Evolutionary conservation across 2,797 vertebrate species (phyloP).

Genomic region (Lophotriccus pileatus): DNA sequence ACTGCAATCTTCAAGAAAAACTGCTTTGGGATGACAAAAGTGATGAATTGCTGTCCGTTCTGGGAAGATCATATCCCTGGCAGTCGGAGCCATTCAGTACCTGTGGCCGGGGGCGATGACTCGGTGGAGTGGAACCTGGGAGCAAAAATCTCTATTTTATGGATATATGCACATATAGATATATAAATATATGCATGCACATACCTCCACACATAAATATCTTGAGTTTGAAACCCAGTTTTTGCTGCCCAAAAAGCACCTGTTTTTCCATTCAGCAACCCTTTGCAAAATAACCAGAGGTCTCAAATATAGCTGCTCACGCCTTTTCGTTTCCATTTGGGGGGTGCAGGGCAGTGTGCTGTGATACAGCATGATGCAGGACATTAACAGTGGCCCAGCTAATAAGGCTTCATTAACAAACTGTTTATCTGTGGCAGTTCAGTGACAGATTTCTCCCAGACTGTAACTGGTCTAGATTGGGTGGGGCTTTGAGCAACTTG

Average conservation of each 20-base stretch:
- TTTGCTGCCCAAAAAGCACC: neutral
- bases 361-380: neutral
- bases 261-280: neutral
- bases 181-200: fast-evolving
- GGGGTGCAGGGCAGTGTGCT: neutral
- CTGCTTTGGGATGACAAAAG: neutral
- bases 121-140: neutral
- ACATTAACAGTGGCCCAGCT: no score
- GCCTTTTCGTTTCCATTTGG: neutral
- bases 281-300: neutral
- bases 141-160: neutral
- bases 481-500: neutral
- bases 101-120: neutral
- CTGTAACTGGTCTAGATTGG: neutral
- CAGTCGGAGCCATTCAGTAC: fast-evolving
- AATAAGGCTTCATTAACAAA: neutral
- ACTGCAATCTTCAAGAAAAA: neutral
- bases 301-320: neutral
- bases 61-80: neutral
- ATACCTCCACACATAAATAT: neutral
- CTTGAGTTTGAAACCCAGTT: neutral
- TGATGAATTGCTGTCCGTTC: constrained; percentile 4
- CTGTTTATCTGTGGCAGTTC: neutral
- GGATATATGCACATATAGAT: no score
- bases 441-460: neutral